Evolutionary conservation across 1,140 invertebrate species (phyloP), one percentile per base, ranked within the genome.

Genomic region (Drosophila equinoxialis): DNA sequence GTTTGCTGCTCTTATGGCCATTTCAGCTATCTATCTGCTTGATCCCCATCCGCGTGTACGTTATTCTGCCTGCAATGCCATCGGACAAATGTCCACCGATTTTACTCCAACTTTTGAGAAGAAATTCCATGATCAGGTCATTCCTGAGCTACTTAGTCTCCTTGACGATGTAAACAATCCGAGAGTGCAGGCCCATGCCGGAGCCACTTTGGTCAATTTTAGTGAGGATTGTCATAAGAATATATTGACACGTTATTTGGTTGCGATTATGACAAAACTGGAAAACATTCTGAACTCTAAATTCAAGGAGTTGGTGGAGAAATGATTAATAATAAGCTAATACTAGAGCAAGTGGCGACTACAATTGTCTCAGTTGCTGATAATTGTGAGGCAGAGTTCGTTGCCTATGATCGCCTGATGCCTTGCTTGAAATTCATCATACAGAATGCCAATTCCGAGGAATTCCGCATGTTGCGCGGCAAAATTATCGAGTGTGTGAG

Each of bases 281-380:
- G 97, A 99, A 93, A 94, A 94, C 4, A 98, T 99, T 74, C 93
- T 99, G 3, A 97, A 95, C 54, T 94, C 96, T 55, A 99, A 99
- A 93, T 98, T 99, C 83, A 97, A 98, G 91, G 98, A 98, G 94
- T 93, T 99, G 61, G 95, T 98, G 58, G 96, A 98, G 90, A 96
- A 96, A 82, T 98, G 98, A n/a, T n/a, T n/a, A n/a, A n/a, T 55
- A 98, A 96, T 14, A 99, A 99, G 93, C 93, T 99, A 51, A 98
- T 99, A 1, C 93, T 99, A 48, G 98, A 99, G 93, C 99, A 99
- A 93, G 93, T 95, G 45, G 98, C 99, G 1, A 99, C 99, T 0
- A 99, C 99, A 7, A 97, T 99, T 59, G 98, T 99, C 6, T 99
- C 98, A 5, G 97, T 99, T 6, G 99, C 99, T n/a, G 99, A 99